A percentile compares a stretch with the other conserved stretches of the same genome.
These are phyloP conservation scores for Ridgeia piscesae DNA, from an alignment of 1,140 invertebrate genomes.

Conservation along the genomic window DNA sequence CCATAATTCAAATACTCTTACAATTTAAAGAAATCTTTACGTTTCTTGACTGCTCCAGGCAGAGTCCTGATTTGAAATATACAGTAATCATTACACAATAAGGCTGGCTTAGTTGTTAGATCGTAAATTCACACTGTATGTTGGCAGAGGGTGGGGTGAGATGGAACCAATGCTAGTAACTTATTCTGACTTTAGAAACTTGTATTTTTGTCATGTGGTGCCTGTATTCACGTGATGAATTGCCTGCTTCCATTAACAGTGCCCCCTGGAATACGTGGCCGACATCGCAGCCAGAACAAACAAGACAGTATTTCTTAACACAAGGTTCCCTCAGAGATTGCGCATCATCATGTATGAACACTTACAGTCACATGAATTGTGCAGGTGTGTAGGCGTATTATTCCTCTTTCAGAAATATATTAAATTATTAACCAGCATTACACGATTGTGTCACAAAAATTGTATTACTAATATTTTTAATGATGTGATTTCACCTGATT, in stretches of 20 bases:
- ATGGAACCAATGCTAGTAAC: too few relatives aligned
- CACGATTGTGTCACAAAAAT: not conserved
- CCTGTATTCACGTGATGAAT: not conserved
- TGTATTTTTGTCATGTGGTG: too few relatives aligned
- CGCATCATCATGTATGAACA: not conserved
- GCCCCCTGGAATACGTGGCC: not conserved
- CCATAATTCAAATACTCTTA: too few relatives aligned
- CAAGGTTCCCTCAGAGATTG: not conserved
- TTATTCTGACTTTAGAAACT: too few relatives aligned
- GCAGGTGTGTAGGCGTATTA: not conserved
- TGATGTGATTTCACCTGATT: not conserved
- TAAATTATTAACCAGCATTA: not conserved
- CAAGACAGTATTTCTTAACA: not conserved
- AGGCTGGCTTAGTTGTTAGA: too few relatives aligned
- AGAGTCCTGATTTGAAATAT: too few relatives aligned
- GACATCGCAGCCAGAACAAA: not conserved
- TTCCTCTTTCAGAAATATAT: not conserved
- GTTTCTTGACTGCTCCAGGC: too few relatives aligned
- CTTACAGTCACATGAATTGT: not conserved
- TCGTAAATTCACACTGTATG: too few relatives aligned
- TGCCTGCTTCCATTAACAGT: not conserved
- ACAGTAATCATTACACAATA: too few relatives aligned
- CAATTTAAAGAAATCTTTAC: too few relatives aligned
- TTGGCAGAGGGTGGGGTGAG: too few relatives aligned
- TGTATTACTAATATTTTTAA: not conserved